phyloP scores from a whole-genome alignment of 2,888 invertebrate species.

The Clepsis dumicolana region DNA sequence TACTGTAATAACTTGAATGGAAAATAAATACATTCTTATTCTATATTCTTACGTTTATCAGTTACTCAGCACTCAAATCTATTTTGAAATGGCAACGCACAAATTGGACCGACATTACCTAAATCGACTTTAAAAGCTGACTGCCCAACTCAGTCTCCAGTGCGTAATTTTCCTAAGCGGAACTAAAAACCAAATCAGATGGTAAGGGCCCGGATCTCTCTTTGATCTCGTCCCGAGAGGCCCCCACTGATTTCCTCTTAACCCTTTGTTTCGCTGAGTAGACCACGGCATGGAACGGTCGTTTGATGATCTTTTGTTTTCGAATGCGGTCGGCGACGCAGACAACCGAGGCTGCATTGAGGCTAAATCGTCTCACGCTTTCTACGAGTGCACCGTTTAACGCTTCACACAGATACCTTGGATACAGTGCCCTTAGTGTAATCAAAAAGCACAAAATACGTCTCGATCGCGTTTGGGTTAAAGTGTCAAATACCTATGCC shows the following conservation, averaged over 20 bases:
- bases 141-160: not conserved
- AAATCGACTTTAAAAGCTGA: not conserved
- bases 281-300: constrained; percentile 8
- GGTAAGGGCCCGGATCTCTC: constrained; percentile 31
- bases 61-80: too few species aligned
- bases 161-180: not conserved
- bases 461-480: too few species aligned
- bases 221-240: constrained; percentile 43
- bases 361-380: constrained; percentile 5
- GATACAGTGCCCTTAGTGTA: too few species aligned
- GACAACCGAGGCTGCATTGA: not conserved
- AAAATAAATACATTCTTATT: too few species aligned
- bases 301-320: constrained; percentile 21
- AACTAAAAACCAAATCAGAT: constrained; percentile 38
- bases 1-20: too few species aligned
- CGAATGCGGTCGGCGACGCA: constrained; percentile 18
- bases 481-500: too few species aligned
- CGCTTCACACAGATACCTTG: too few species aligned
- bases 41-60: too few species aligned
- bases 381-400: not conserved
- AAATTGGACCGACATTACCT: not conserved
- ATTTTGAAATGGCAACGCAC: not conserved
- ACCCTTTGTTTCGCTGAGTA: constrained; percentile 44
- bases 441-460: too few species aligned
- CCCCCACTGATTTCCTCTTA: constrained; percentile 39